phyloP scores from a whole-genome alignment of 2,888 invertebrate genomes.

The Hermaeophaga mercurialis region DNA sequence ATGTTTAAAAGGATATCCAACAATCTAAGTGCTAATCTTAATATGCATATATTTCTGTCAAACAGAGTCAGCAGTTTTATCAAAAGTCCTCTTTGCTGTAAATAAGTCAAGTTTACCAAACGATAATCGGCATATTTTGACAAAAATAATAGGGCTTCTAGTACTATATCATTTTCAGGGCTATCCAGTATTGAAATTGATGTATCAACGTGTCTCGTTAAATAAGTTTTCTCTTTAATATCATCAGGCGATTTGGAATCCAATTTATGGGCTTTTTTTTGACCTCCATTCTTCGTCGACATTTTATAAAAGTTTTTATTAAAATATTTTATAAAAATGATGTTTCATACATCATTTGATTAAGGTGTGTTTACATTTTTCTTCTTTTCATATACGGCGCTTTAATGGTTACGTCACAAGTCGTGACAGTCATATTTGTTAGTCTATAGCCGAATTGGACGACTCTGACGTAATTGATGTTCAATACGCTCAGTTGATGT shows the following conservation, averaged over 20 bases:
- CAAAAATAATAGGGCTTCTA: constrained; percentile 47
- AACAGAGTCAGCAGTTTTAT: constrained; percentile 42
- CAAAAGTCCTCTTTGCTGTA: constrained; percentile 43
- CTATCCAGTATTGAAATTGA: constrained; percentile 47
- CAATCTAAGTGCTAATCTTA: constrained; percentile 43
- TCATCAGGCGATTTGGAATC: constrained; percentile 31
- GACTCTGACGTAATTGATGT: too few relatives aligned
- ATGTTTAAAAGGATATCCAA: constrained; percentile 41
- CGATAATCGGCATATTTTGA: constrained; percentile 48
- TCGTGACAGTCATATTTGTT: too few relatives aligned
- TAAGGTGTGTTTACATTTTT: too few relatives aligned
- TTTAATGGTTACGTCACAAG: not conserved
- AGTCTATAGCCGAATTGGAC: too few relatives aligned
- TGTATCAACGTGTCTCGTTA: constrained; percentile 46
- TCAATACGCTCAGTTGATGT: too few relatives aligned
- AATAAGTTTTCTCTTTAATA: constrained; percentile 47
- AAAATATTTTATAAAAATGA: too few relatives aligned
- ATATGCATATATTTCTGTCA: constrained; percentile 45
- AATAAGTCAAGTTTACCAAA: constrained; percentile 41
- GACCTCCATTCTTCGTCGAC: not conserved
- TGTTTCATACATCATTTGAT: too few relatives aligned
- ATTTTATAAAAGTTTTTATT: too few relatives aligned
- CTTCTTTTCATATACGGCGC: not conserved
- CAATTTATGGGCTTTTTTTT: constrained; percentile 20
- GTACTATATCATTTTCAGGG: constrained; percentile 44